Conservation (phyloP, 2,113 vertebrate species). For the Corythaeola cristata region DNA sequence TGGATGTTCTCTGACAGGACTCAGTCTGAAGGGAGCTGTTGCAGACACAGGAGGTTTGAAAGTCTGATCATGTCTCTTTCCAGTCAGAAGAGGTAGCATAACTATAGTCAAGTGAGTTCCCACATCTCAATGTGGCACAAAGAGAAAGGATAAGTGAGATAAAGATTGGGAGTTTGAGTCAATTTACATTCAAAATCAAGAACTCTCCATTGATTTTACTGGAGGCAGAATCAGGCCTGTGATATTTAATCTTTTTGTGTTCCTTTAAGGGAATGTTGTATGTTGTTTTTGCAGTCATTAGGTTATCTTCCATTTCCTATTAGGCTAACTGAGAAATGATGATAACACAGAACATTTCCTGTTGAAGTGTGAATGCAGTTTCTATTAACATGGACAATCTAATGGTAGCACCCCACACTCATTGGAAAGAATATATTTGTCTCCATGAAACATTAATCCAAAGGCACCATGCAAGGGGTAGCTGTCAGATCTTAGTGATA, state of each 20-base stretch:
- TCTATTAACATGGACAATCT: not conserved
- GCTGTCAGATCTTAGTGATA: not conserved
- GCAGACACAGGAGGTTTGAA: not conserved
- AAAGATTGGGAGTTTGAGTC: not conserved
- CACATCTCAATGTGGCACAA: not conserved
- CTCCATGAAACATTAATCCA: not conserved
- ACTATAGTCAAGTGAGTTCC: not conserved
- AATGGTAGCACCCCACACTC: not conserved
- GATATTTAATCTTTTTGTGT: not conserved
- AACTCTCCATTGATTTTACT: not conserved
- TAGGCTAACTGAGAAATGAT: not conserved
- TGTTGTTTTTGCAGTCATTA: not conserved
- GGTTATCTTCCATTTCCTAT: not conserved
- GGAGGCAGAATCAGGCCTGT: not conserved
- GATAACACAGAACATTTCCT: not conserved
- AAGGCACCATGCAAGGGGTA: not conserved
- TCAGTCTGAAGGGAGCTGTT: not conserved
- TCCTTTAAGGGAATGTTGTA: not conserved
- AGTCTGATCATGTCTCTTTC: not conserved
- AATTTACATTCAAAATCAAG: not conserved
- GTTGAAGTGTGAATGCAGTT: not conserved
- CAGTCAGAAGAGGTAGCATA: not conserved
- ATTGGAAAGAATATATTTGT: not conserved
- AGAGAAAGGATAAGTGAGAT: not conserved
- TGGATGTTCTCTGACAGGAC: not conserved